A percentile compares a stretch with the other conserved stretches of the same genome.
phyloP scores from a whole-genome alignment of 2,797 vertebrate species.

The Alouatta caraya region DNA sequence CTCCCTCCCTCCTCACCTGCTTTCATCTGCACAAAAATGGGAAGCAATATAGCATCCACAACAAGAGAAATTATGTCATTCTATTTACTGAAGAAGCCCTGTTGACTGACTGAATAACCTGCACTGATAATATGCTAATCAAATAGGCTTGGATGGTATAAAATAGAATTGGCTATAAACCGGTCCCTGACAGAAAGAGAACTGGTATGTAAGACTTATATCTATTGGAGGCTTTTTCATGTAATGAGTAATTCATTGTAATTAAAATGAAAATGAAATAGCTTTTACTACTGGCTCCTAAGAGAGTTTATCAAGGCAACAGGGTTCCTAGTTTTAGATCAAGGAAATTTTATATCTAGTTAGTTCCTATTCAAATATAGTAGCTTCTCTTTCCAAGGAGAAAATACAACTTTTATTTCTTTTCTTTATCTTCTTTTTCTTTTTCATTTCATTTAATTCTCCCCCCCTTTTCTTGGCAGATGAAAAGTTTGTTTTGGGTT shows the following conservation, averaged over 20 bases:
- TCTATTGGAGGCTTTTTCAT: slow-evolving; percentile 65
- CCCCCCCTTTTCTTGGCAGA: slow-evolving; percentile 10
- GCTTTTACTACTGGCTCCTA: slow-evolving; percentile 72
- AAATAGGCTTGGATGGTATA: slow-evolving; percentile 45
- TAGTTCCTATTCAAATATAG: slow-evolving; percentile 77
- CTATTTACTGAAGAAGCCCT: slow-evolving; percentile 60
- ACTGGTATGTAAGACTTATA: slow-evolving; percentile 56
- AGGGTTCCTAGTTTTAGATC: slow-evolving; percentile 65
- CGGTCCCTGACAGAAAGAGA: slow-evolving; percentile 49
- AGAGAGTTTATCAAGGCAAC: slow-evolving; percentile 78
- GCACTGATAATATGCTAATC: slow-evolving; percentile 66
- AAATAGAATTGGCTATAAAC: slow-evolving; percentile 67
- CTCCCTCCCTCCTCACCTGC: background rate
- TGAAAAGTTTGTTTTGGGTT: background rate
- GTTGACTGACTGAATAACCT: slow-evolving; percentile 61
- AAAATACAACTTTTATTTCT: slow-evolving; percentile 62
- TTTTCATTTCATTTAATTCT: background rate
- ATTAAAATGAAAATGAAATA: slow-evolving; percentile 83
- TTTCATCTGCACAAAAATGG: slow-evolving; percentile 62
- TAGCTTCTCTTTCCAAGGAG: slow-evolving; percentile 63
- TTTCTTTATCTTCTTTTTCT: slow-evolving; percentile 55
- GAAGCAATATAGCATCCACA: slow-evolving; percentile 66
- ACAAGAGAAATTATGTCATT: slow-evolving; percentile 71
- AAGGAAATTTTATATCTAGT: slow-evolving; percentile 76
- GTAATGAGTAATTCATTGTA: slow-evolving; percentile 80